Percentiles rank a stretch among this genome's conserved stretches.
Evolutionary conservation across 2,113 vertebrate genomes (phyloP).

Genomic region (Gallinago jamesoni): DNA sequence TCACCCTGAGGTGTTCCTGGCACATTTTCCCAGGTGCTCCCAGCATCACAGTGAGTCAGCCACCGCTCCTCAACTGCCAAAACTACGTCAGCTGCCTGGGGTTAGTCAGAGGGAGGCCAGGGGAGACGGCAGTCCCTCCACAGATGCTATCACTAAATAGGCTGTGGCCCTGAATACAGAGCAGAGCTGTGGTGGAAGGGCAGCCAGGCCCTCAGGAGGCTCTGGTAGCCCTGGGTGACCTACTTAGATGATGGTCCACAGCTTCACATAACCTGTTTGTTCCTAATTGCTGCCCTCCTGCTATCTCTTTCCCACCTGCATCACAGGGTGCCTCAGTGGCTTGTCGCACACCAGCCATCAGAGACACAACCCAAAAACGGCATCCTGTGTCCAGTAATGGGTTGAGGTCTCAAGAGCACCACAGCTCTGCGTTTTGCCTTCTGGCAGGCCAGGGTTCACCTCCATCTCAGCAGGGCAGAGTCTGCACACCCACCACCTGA

Average conservation of each 20-base stretch:
- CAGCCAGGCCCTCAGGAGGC: neutral
- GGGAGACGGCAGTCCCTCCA: neutral
- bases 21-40: rapidly evolving
- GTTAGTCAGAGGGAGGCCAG: neutral
- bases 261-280: neutral
- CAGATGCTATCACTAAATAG: neutral
- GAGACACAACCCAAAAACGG: rapidly evolving
- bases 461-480: neutral
- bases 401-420: neutral
- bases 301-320: neutral
- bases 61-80: neutral
- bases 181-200: neutral
- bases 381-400: neutral
- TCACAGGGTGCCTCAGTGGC: neutral
- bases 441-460: neutral
- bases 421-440: neutral
- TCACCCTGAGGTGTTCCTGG: slow-evolving; percentile 1
- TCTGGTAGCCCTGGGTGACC: neutral
- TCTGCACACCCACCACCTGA: rapidly evolving
- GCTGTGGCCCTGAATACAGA: neutral
- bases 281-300: neutral
- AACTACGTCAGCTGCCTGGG: neutral
- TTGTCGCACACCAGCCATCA: rapidly evolving
- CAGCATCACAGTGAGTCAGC: neutral
- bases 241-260: neutral